A percentile compares a stretch with the other conserved stretches of the same genome.
Conservation (phyloP, 2,888 invertebrate genomes). For the Anthophora plumipes region DNA sequence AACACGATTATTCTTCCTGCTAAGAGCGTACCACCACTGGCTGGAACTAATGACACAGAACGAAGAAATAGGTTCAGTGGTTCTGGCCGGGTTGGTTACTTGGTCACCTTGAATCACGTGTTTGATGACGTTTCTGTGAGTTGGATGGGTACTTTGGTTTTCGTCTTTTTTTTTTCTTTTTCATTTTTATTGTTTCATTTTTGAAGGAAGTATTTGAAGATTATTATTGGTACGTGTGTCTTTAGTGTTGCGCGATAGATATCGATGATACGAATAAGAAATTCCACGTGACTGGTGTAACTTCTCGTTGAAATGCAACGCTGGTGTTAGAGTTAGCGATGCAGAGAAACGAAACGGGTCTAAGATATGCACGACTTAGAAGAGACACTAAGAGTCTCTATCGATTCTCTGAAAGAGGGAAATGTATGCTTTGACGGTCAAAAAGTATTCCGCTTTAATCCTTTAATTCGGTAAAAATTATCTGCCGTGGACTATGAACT, state of each 20-base stretch:
- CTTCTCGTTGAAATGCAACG: slow-evolving; percentile 44
- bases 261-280: slow-evolving; percentile 25
- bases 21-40: slow-evolving; percentile 3
- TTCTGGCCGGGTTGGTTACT: slow-evolving; percentile 20
- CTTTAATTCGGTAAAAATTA: too few species aligned
- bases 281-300: slow-evolving; percentile 11
- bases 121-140: slow-evolving; percentile 18
- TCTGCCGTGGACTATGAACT: too few species aligned
- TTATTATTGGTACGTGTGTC: background rate
- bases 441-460: too few species aligned
- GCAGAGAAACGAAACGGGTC: slow-evolving; percentile 27
- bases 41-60: slow-evolving; percentile 54
- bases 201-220: background rate
- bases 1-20: slow-evolving; percentile 44
- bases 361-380: slow-evolving; percentile 6
- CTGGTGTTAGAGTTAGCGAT: slow-evolving; percentile 31
- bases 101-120: slow-evolving; percentile 18
- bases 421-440: background rate
- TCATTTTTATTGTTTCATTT: background rate
- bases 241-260: too few species aligned
- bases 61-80: slow-evolving; percentile 40
- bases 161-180: too few species aligned
- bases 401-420: slow-evolving; percentile 16
- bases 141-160: background rate
- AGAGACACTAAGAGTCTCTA: slow-evolving; percentile 7